A percentile compares a stretch with the other conserved stretches of the same genome.
Conservation (phyloP, 2,888 invertebrate species). For the Caenorhabditis virilis region DNA sequence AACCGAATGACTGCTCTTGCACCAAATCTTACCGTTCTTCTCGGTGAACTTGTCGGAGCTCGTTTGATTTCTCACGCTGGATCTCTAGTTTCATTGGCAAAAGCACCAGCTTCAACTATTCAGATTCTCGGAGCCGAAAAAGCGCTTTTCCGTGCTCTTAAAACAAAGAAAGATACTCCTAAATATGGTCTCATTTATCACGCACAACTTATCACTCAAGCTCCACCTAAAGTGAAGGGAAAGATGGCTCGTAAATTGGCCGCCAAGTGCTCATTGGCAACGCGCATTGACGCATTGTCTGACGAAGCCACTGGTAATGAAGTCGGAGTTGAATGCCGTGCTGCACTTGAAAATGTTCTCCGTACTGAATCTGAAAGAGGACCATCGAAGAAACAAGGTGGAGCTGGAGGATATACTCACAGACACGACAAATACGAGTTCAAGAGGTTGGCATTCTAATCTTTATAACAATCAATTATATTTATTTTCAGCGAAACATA, state of each 20-base stretch:
- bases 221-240: conserved; percentile 88
- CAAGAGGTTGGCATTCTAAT: conserved; percentile 74
- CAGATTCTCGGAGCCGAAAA: conserved; percentile 98
- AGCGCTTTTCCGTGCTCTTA: conserved; percentile 86
- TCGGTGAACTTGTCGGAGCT: conserved; percentile 96
- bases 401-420: conserved; percentile 84
- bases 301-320: conserved; percentile 75
- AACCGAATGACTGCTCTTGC: conserved; percentile 98
- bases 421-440: conserved; percentile 92
- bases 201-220: conserved; percentile 87
- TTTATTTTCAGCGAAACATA: conserved; percentile 57
- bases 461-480: background rate
- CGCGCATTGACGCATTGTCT: conserved; percentile 92
- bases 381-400: conserved; percentile 72
- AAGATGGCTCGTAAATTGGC: conserved; percentile 89
- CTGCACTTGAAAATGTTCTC: conserved; percentile 82
- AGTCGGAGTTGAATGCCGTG: conserved; percentile 83
- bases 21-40: conserved; percentile 90
- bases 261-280: conserved; percentile 90
- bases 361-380: conserved; percentile 79
- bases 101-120: conserved; percentile 95
- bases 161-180: conserved; percentile 95
- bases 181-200: conserved; percentile 99
- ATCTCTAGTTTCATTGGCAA: conserved; percentile 78
- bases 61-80: conserved; percentile 96